phyloP scores from a whole-genome alignment of 2,888 invertebrate genomes.

The Drosophila basisetae region DNA sequence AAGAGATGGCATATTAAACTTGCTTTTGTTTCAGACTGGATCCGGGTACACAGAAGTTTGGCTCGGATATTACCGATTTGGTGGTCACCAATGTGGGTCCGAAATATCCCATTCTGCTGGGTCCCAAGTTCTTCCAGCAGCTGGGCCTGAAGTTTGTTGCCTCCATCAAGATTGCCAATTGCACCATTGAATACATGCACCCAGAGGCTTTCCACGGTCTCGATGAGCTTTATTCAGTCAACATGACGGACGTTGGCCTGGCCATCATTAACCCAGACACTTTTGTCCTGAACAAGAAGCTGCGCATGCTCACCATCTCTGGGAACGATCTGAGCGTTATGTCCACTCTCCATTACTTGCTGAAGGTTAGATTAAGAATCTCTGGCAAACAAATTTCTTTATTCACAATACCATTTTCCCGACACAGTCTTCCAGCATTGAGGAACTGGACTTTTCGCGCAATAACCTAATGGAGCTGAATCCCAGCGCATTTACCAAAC shows the following conservation, averaged over 20 bases:
- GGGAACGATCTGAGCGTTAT: conserved; percentile 87
- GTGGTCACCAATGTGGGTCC: conserved; percentile 88
- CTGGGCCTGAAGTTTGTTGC: conserved; percentile 89
- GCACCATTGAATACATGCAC: conserved; percentile 89
- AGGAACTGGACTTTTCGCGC: conserved; percentile 90
- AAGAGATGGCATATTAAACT: neutral
- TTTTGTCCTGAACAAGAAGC: conserved; percentile 89
- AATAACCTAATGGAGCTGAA: conserved; percentile 89
- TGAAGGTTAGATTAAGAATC: conserved; percentile 70
- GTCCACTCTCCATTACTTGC: conserved; percentile 81
- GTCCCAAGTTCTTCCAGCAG: conserved; percentile 87
- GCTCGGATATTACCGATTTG: conserved; percentile 89
- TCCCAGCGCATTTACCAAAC: conserved; percentile 88
- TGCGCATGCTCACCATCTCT: conserved; percentile 89
- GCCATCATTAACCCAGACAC: conserved; percentile 89
- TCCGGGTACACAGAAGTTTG: conserved; percentile 89
- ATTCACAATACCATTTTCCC: neutral
- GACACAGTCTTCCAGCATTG: conserved; percentile 87
- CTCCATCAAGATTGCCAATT: conserved; percentile 89
- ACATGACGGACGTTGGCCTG: conserved; percentile 89
- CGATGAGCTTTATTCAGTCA: conserved; percentile 89
- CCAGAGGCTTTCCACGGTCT: conserved; percentile 90
- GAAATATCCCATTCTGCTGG: conserved; percentile 87
- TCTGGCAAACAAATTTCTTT: accelerated
- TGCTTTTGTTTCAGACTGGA: conserved; percentile 85